A percentile compares a stretch with the other conserved stretches of the same genome.
phyloP scores from a whole-genome alignment of 2,797 vertebrate genomes.

The Petrocephalus schoutedeni region DNA sequence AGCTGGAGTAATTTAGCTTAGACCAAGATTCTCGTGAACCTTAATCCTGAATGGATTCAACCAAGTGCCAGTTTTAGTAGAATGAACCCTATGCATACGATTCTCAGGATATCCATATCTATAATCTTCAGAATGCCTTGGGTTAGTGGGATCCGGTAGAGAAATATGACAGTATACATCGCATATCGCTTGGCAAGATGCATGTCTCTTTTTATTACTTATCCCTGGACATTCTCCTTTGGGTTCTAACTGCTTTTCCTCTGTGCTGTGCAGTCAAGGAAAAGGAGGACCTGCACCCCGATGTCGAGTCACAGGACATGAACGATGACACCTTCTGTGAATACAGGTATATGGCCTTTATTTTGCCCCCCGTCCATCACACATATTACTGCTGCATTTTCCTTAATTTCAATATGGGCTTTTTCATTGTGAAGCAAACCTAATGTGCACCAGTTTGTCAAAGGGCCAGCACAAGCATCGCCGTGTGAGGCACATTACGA shows the following conservation, averaged over 20 bases:
- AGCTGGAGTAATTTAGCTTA: not conserved
- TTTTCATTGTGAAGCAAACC: slow-evolving; percentile 56
- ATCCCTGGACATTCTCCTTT: not conserved
- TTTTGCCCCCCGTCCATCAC: slow-evolving; percentile 14
- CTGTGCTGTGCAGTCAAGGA: slow-evolving; percentile 78
- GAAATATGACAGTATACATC: not conserved
- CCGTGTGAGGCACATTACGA: slow-evolving; percentile 50
- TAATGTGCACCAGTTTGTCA: slow-evolving; percentile 42
- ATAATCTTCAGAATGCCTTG: not conserved
- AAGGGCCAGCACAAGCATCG: slow-evolving; percentile 44
- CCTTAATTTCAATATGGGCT: slow-evolving; percentile 39
- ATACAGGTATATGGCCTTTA: slow-evolving; percentile 78
- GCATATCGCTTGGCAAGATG: not conserved
- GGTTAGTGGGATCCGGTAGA: not conserved
- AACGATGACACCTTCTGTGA: slow-evolving; percentile 97
- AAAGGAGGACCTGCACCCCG: slow-evolving; percentile 94
- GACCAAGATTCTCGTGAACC: not conserved
- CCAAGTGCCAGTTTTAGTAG: not conserved
- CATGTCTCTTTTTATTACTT: not conserved
- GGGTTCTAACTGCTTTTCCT: not conserved
- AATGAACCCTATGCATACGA: not conserved
- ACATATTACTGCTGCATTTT: slow-evolving; percentile 15
- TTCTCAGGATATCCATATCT: not conserved
- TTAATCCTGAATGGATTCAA: not conserved
- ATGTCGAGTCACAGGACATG: slow-evolving; percentile 87